These are phyloP conservation scores for Cyclophora albipunctata DNA, from an alignment of 2,888 invertebrate genomes.

Conservation along the genomic window DNA sequence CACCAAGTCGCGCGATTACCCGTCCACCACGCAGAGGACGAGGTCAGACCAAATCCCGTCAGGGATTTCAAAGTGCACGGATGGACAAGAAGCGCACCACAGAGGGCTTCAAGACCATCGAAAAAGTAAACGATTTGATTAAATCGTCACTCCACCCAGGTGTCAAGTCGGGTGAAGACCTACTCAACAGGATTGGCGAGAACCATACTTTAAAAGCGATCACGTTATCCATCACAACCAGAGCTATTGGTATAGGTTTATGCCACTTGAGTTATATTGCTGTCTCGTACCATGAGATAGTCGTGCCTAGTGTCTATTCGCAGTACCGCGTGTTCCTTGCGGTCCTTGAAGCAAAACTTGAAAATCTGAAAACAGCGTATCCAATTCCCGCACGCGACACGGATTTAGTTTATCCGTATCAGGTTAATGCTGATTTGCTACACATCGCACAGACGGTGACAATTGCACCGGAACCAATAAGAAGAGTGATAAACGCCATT, in stretches of 20 bases:
- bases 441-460: conserved; percentile 8
- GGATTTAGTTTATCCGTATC: conserved; percentile 1
- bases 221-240: too few species aligned
- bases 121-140: too few species aligned
- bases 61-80: not conserved
- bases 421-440: conserved; percentile 5
- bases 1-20: not conserved
- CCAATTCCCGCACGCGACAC: conserved; percentile 8
- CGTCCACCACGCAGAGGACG: not conserved
- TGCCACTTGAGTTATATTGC: too few species aligned
- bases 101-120: too few species aligned
- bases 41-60: not conserved
- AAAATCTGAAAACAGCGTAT: conserved; percentile 6
- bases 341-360: conserved; percentile 8
- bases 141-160: too few species aligned
- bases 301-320: too few species aligned
- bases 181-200: too few species aligned
- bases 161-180: too few species aligned
- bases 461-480: conserved; percentile 9
- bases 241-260: too few species aligned
- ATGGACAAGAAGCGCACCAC: not conserved
- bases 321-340: too few species aligned
- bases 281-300: too few species aligned
- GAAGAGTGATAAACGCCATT: conserved; percentile 5
- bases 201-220: too few species aligned